Base-by-base conservation (phyloP, 1,140 invertebrate species). In the Ips typographus region DNA sequence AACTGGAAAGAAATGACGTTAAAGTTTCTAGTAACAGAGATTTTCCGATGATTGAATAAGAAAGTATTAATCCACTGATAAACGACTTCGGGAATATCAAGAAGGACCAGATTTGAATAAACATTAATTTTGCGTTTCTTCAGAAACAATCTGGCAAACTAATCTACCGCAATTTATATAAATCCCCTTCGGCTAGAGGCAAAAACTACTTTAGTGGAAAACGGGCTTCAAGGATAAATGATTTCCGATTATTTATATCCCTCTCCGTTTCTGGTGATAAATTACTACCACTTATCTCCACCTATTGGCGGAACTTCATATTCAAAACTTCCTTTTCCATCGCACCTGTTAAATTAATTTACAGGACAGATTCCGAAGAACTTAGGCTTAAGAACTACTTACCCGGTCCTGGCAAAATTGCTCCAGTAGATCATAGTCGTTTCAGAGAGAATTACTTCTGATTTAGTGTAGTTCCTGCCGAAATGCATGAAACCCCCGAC, bases 401-500 rank as follows among this genome's bases (percentile, higher is more conserved):
- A 98, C 96, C 97, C 97, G n/a, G 91, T 94, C 79, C 93, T 92
- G 7, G 94, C 94, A 80, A 99, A 99, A 84, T 98, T 99, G n/a
- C 94, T 91, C 83, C 96, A 92, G 79, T 96, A 97, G 40, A 91
- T 88, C 86, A 99, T 98, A 57, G 97, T 91, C 64, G 91, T 92
- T 82, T 98, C 94, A 1, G 95, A 92, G 3, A 99, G 84, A 58
- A 90, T 87, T 61, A 91, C 86, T 84, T 99, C 96, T 36, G 90
- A 87, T 79, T 91, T 92, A 4, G 92, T 96, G 82, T 95, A 98
- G 82, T 95, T 94, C 74, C 88, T 87, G 40, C 89, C 89, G 80
- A 95, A 96, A 75, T 92, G 90, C 65, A 89, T 89, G 51, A 95
- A 84, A 3, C 90, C 90, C 22, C 90, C 90, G n/a, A 93, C 89